Base-by-base conservation (phyloP, 2,888 invertebrate species). In the Hydroisotoma schaefferi region DNA sequence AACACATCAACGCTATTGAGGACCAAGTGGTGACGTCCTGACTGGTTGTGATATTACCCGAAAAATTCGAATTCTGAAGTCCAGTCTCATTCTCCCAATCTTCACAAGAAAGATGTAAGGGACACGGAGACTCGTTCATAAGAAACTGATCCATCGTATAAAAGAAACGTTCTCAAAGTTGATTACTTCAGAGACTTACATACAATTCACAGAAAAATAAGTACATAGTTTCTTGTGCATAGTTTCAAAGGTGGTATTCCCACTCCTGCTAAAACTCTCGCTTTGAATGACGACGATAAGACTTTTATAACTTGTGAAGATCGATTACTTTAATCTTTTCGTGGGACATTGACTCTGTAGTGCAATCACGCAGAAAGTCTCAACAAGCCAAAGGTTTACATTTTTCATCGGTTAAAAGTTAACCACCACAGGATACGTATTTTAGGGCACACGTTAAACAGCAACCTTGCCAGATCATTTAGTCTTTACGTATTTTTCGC, bases 1-100 rank as follows among this genome's bases (percentile, higher is more conserved):
- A 83, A 71, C 63, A 63, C 69, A 72, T 72, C 47, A 70, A 29
- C 37, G 63, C 63, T 28, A 70, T 61, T 18, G 69, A 61, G 22
- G 64, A 64, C 69, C 69, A 70, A 47, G 51, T 65, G 54, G 63
- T 37, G 57, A 63, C 63, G 55, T 61, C 65, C 25, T 3, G 4
- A 10, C n/a, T 38, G 23, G 61, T 25, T 26, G 60, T 65, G 22
- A 59, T 55, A 53, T 61, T 61, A 33, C 56, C 12, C 20, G 59
- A 47, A 38, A 59, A 54, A 43, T 40, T 26, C 15, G 40, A 53
- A 40, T 53, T 53, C 40, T 25, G 20, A 20, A 40, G 33, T 51
- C 63, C 57, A 20, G 65, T 54, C 40, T 61, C 65, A 53, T 65
- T 68, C 40, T 60, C 55, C 51, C 28, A 23, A 18, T 48, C 60